phyloP scores from a whole-genome alignment of 1,140 invertebrate species.

The Pteromalus puparum region DNA sequence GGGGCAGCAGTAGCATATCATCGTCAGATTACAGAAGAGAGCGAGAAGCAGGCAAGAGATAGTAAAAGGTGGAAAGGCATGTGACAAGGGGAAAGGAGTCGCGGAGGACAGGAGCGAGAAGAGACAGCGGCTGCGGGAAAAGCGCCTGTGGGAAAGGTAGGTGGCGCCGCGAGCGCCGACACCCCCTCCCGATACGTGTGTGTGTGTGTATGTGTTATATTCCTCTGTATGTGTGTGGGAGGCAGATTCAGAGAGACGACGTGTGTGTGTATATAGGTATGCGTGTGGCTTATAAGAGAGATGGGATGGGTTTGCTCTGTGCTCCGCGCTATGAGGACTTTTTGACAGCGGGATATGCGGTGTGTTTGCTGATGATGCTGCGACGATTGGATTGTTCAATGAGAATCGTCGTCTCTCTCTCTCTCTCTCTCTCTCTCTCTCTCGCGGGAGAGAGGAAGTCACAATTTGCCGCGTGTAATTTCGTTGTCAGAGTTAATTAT shows the following conservation, averaged over 20 bases:
- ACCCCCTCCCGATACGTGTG: neutral
- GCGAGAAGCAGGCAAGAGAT: neutral
- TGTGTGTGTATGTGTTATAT: neutral
- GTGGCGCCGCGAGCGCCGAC: slow-evolving; percentile 29
- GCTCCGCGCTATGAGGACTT: neutral
- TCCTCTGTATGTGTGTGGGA: neutral
- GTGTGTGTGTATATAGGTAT: neutral
- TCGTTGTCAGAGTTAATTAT: too few relatives aligned
- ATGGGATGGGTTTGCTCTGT: neutral
- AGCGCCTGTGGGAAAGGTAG: slow-evolving; percentile 49
- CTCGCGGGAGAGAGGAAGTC: too few relatives aligned
- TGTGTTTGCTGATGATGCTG: neutral
- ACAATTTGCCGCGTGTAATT: neutral
- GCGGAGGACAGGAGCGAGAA: neutral
- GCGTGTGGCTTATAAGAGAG: neutral
- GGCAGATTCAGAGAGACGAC: neutral
- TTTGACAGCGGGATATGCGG: neutral
- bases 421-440: too few relatives aligned
- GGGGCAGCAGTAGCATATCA: neutral
- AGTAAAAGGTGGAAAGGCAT: neutral
- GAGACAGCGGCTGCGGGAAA: slow-evolving; percentile 32
- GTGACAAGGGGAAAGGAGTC: neutral
- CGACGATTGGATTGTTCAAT: neutral
- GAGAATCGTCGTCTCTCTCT: neutral
- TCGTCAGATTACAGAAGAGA: neutral